Evolutionary conservation across 1,140 invertebrate species (phyloP).

Genomic region (Drosophila biarmipes): DNA sequence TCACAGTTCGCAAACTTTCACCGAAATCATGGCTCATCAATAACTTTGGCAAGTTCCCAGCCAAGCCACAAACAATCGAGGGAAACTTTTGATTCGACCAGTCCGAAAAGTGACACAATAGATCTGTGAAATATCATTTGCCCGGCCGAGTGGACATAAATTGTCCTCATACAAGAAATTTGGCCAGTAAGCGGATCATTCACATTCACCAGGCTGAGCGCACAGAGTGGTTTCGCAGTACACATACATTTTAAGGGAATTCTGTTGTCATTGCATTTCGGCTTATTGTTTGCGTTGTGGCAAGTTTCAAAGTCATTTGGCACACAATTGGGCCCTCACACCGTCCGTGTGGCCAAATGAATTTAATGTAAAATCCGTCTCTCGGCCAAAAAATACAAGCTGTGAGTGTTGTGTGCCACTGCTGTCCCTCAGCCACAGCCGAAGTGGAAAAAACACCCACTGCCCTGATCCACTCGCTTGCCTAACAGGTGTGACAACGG

Average conservation of each 20-base stretch:
- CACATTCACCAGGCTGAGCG: constrained; percentile 40
- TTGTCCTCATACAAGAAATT: not conserved
- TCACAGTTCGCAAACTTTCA: not conserved
- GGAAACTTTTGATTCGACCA: not conserved
- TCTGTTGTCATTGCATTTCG: constrained; percentile 38
- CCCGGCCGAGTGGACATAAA: not conserved
- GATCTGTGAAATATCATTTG: constrained; percentile 27
- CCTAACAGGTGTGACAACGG: constrained; percentile 64
- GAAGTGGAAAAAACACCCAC: not conserved
- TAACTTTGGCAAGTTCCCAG: not conserved
- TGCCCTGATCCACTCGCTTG: constrained; percentile 15
- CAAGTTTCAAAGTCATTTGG: constrained; percentile 75
- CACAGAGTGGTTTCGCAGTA: constrained; percentile 30
- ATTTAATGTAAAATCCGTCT: constrained; percentile 75
- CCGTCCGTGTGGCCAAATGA: constrained; percentile 62
- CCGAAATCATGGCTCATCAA: not conserved
- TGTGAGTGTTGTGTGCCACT: constrained; percentile 47
- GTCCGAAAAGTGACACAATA: constrained; percentile 1
- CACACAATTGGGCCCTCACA: constrained; percentile 61
- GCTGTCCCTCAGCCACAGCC: not conserved
- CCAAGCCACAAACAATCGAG: not conserved
- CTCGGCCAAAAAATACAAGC: constrained; percentile 43
- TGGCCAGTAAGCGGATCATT: constrained; percentile 32
- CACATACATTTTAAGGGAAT: constrained; percentile 28
- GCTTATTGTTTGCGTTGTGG: constrained; percentile 13